A percentile compares a stretch with the other conserved stretches of the same genome.
These are phyloP conservation scores for western clawed frog (Xenopus tropicalis) DNA, from an alignment of 2,113 vertebrate species.

Conservation along the genomic window UCB_Xtro_10.0 CM004444.2:127512501-127513000, in stretches of 20 bases:
- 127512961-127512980: too few species aligned
- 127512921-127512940: too few species aligned
- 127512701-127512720: constrained; percentile 71
- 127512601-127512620: constrained; percentile 79
- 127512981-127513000: too few species aligned
- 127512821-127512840: constrained; percentile 27
- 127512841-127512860: constrained; percentile 41
- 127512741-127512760: constrained; percentile 28
- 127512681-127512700: constrained; percentile 76
- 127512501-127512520: constrained; percentile 35
- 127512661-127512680: constrained; percentile 81
- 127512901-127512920: neutral
- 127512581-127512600: constrained; percentile 84
- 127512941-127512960: too few species aligned
- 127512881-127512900: neutral
- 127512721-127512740: constrained; percentile 24
- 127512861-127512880: constrained; percentile 4
- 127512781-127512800: constrained; percentile 35
- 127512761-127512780: constrained; percentile 30
- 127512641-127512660: constrained; percentile 89
- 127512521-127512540: constrained; percentile 74
- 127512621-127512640: constrained; percentile 79
- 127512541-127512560: constrained; percentile 71
- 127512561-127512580: constrained; percentile 80
- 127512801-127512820: constrained; percentile 22